Evolutionary conservation across 2,113 vertebrate genomes (phyloP).

Genomic region (Brachyhypopomus gauderio): DNA sequence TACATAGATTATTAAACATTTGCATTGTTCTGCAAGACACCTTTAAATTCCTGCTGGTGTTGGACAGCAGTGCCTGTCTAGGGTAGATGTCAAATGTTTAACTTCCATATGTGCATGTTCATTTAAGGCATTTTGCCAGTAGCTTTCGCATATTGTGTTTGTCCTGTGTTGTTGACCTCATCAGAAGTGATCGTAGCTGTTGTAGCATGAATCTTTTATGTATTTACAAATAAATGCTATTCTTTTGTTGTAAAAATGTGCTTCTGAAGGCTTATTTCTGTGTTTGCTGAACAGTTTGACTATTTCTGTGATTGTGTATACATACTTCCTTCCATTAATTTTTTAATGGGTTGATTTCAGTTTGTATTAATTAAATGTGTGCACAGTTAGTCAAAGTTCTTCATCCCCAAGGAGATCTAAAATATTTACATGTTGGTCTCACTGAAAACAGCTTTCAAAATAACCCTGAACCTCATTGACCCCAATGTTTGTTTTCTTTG

Average conservation of each 20-base stretch:
- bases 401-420: neutral
- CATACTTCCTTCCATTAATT: too few species aligned
- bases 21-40: neutral
- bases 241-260: slow-evolving; percentile 39
- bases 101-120: slow-evolving; percentile 37
- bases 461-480: too few species aligned
- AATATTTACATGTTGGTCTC: too few species aligned
- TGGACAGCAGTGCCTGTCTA: slow-evolving; percentile 17
- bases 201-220: slow-evolving; percentile 36
- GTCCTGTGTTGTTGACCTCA: slow-evolving; percentile 12
- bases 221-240: slow-evolving; percentile 47
- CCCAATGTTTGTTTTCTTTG: slow-evolving; percentile 14
- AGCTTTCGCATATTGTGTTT: slow-evolving; percentile 16
- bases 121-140: slow-evolving; percentile 7
- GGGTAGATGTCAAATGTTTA: neutral
- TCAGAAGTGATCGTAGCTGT: slow-evolving; percentile 15
- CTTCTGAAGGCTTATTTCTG: too few species aligned
- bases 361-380: too few species aligned
- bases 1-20: slow-evolving; percentile 10
- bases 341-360: too few species aligned
- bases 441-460: too few species aligned
- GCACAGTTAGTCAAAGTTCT: too few species aligned
- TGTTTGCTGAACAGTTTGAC: too few species aligned
- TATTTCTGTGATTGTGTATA: too few species aligned
- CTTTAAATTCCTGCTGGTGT: neutral